Percentiles rank a stretch among this genome's conserved stretches.
Evolutionary conservation across 2,113 vertebrate genomes (phyloP).

Genomic region (Gopherus flavomarginatus): DNA sequence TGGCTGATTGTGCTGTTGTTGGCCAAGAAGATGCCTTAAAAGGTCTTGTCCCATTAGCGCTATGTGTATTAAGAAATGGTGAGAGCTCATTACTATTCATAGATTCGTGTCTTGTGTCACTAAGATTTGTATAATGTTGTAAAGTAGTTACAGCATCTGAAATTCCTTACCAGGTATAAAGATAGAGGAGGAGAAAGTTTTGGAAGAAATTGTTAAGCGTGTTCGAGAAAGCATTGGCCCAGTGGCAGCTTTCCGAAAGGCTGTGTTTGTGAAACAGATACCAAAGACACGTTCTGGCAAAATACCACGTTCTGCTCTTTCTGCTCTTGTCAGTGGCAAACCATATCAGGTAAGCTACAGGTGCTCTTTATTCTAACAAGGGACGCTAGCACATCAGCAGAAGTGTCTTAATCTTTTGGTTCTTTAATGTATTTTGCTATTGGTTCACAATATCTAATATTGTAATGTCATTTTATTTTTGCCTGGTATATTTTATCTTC

Average conservation of each 20-base stretch:
- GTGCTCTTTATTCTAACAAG: not conserved
- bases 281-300: slow-evolving; percentile 98
- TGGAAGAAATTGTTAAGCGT: slow-evolving; percentile 83
- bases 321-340: slow-evolving; percentile 89
- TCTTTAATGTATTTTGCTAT: not conserved
- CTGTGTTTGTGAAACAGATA: slow-evolving; percentile 86
- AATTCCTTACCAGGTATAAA: slow-evolving; percentile 78
- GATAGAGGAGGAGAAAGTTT: slow-evolving; percentile 73
- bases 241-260: slow-evolving; percentile 91
- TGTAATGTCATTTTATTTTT: not conserved
- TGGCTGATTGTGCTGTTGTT: slow-evolving; percentile 96
- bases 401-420: not conserved
- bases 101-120: not conserved
- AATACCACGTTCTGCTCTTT: slow-evolving; percentile 90
- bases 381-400: rapidly evolving
- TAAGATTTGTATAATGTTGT: not conserved
- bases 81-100: slow-evolving; percentile 46
- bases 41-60: slow-evolving; percentile 91
- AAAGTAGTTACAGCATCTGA: not conserved
- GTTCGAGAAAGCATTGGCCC: slow-evolving; percentile 91
- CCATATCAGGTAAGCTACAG: slow-evolving; percentile 86
- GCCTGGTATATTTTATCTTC: not conserved
- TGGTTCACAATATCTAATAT: not conserved
- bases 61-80: slow-evolving; percentile 92
- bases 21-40: slow-evolving; percentile 92